These are phyloP conservation scores for Furcula furcula DNA, from an alignment of 2,888 invertebrate genomes.

Conservation along the genomic window DNA sequence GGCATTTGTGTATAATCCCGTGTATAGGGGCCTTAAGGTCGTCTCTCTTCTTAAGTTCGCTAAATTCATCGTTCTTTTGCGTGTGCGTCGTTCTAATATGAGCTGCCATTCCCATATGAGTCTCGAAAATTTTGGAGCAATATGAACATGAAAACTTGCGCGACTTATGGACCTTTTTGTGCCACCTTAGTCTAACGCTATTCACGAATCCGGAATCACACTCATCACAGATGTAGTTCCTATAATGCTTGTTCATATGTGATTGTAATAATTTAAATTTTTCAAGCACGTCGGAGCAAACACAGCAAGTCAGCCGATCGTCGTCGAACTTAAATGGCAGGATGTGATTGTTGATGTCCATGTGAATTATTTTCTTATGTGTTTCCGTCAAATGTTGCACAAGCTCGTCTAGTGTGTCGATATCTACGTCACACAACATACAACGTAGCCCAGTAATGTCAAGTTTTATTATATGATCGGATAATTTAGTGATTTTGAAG, in stretches of 20 bases:
- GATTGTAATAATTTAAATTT: background rate
- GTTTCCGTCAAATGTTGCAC: slow-evolving; percentile 26
- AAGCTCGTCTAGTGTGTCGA: slow-evolving; percentile 29
- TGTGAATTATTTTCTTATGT: slow-evolving; percentile 32
- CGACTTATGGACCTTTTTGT: background rate
- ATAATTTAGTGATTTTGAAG: slow-evolving; percentile 37
- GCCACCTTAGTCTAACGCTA: slow-evolving; percentile 1
- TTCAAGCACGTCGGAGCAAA: slow-evolving; percentile 22
- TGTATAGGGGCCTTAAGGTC: too few relatives aligned
- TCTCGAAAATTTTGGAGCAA: background rate
- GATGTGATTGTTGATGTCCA: slow-evolving; percentile 38
- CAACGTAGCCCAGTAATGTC: slow-evolving; percentile 39
- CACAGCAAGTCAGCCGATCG: slow-evolving; percentile 29
- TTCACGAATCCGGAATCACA: slow-evolving; percentile 1
- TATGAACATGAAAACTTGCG: background rate
- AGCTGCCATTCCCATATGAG: background rate
- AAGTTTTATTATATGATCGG: slow-evolving; percentile 35
- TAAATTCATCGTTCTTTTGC: too few relatives aligned
- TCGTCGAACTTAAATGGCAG: slow-evolving; percentile 34
- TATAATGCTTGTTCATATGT: background rate
- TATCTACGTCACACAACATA: slow-evolving; percentile 26
- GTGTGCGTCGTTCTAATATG: background rate
- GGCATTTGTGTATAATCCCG: background rate
- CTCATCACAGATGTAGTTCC: background rate
- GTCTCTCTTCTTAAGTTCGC: too few relatives aligned